Evolutionary conservation across 1,140 invertebrate species (phyloP).

Genomic region (Elysia chlorotica): DNA sequence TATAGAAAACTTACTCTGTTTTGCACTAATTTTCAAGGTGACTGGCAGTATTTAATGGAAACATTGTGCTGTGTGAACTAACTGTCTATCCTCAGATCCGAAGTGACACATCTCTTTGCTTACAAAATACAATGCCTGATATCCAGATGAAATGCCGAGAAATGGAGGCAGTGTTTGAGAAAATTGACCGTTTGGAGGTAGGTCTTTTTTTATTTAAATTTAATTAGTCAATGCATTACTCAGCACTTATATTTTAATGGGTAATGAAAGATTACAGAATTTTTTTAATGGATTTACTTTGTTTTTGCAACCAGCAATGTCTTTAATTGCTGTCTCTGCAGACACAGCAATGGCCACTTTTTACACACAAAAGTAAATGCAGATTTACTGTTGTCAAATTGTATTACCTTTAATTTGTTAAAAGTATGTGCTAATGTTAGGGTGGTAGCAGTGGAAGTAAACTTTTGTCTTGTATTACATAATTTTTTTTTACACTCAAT

Average conservation of each 20-base stretch:
- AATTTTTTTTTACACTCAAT: too few relatives aligned
- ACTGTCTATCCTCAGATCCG: too few relatives aligned
- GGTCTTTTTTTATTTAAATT: too few relatives aligned
- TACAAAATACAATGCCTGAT: slow-evolving; percentile 47
- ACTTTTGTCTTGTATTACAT: too few relatives aligned
- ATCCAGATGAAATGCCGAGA: slow-evolving; percentile 49
- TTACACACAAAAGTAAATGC: background rate
- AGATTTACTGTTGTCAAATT: background rate
- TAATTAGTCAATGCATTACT: too few relatives aligned
- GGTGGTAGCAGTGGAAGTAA: background rate
- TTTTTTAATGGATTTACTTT: background rate
- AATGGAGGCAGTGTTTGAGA: slow-evolving; percentile 50
- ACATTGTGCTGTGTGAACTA: too few relatives aligned
- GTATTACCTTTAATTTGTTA: background rate
- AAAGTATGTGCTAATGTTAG: too few relatives aligned
- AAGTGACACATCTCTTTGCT: slow-evolving; percentile 51
- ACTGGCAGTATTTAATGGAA: too few relatives aligned
- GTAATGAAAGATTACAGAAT: background rate
- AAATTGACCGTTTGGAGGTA: slow-evolving; percentile 57
- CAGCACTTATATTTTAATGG: too few relatives aligned
- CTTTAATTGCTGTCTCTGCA: background rate
- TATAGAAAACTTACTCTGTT: too few relatives aligned
- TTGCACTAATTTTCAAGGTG: too few relatives aligned
- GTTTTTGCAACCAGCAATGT: background rate
- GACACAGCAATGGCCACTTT: background rate